phyloP scores from a whole-genome alignment of 2,888 invertebrate species.

The Erebia aethiops region DNA sequence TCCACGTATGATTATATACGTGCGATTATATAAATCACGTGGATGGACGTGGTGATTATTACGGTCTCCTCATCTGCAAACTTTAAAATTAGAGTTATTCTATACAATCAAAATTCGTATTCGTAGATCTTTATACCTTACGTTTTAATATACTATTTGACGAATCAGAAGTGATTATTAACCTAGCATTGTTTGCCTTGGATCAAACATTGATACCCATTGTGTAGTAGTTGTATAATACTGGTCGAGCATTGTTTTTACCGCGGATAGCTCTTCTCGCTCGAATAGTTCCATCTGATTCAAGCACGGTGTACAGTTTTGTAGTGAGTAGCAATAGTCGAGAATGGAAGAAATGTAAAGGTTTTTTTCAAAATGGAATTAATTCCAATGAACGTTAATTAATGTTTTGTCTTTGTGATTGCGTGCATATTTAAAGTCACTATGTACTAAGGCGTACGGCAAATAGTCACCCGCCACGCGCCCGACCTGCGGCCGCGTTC shows the following conservation, averaged over 20 bases:
- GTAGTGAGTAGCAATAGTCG: constrained; percentile 7
- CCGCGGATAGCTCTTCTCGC: constrained; percentile 19
- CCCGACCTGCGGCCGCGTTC: no score
- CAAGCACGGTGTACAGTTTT: constrained; percentile 14
- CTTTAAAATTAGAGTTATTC: neutral
- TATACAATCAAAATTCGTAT: neutral
- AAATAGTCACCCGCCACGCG: no score
- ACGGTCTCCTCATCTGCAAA: no score
- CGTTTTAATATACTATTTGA: neutral
- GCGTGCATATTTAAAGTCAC: no score
- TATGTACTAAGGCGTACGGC: no score
- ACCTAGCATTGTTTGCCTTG: constrained; percentile 22
- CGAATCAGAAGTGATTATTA: constrained; percentile 9
- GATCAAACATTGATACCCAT: constrained; percentile 10
- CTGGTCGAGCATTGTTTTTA: constrained; percentile 24
- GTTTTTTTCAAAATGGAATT: neutral
- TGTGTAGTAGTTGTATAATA: constrained; percentile 16
- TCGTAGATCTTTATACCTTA: no score
- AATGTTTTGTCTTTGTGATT: constrained; percentile 11
- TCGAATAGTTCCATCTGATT: constrained; percentile 21
- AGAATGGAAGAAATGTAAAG: neutral
- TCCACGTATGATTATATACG: neutral
- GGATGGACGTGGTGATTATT: no score
- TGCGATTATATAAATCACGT: no score
- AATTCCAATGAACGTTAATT: neutral